phyloP scores from a whole-genome alignment of 1,140 invertebrate species.

The Colletes gigas region DNA sequence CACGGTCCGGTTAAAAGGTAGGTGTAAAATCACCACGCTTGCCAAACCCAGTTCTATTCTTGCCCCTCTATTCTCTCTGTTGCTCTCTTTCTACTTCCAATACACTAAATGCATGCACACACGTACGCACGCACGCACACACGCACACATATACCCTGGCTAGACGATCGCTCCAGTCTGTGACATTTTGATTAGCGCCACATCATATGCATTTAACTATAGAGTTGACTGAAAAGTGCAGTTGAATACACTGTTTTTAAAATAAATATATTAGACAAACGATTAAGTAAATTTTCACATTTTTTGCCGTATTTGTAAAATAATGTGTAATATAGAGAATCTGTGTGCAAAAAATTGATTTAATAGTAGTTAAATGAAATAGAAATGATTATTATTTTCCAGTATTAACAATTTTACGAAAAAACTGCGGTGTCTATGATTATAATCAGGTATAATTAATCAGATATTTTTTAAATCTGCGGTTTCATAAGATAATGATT shows the following conservation, averaged over 20 bases:
- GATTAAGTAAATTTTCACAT: not conserved
- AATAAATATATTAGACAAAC: constrained; percentile 3
- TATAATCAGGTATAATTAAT: not conserved
- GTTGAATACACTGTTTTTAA: not conserved
- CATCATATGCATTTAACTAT: not conserved
- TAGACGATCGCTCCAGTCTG: constrained; percentile 1
- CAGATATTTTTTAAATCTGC: not conserved
- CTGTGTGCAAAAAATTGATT: not conserved
- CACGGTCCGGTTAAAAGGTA: constrained; percentile 41
- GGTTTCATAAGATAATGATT: not conserved
- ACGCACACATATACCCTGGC: constrained; percentile 1
- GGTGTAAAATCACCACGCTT: constrained; percentile 53
- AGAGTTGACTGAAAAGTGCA: not conserved
- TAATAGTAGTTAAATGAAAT: no score
- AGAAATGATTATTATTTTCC: no score
- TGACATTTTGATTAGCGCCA: constrained; percentile 36
- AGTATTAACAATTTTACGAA: no score
- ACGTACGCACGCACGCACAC: not conserved
- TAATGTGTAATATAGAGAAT: not conserved
- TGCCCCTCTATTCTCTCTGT: constrained; percentile 40
- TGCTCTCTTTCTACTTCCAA: constrained; percentile 36
- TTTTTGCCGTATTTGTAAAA: not conserved
- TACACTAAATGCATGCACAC: not conserved
- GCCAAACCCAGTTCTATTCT: constrained; percentile 58
- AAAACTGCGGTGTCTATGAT: not conserved